Base-by-base conservation (phyloP, 2,113 vertebrate species). In the Ondatra zibethicus region DNA sequence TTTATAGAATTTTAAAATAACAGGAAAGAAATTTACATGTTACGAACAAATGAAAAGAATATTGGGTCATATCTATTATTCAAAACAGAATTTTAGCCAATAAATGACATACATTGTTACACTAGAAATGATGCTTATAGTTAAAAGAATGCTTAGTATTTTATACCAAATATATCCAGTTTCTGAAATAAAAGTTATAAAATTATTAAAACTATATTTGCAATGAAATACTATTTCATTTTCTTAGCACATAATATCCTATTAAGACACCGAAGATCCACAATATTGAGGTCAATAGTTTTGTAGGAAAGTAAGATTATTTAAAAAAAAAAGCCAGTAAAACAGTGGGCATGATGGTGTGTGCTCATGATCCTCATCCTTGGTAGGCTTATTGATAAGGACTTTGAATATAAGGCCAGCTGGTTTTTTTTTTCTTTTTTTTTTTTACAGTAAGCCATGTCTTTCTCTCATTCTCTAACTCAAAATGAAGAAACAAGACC, bases 111-210 rank as follows among this genome's bases (percentile, higher is more conserved):
- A 39, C 70, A 36, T 36, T 73, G 36, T 33, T 73, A 73, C 36
- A 33, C 12, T 70, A 93, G 45, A 93, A 19, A 29, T 61, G 21
- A 61, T 25, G 89, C 65, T 95, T 31, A 47, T 36, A 93, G 47
- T 72, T 61, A 61, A 61, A 61, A 61, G 61, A 61, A 61, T 61
- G 75, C 70, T 92, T 31, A 89, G 55, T 92, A 45, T 80, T 55
- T 55, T 72, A 50, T 89, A 50, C 45, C 61, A 77, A 96, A 82
- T 5, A 31, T 1, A 61, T 90, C 66, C 31, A 66, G 14, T 77
- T 94, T 65, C 81, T 66, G 61, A 81, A 95, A 95, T 19, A 95
- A 94, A 91, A 61, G 21, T 61, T 75, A 19, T 5, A 80, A 85
- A 10, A 65, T 16, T 58, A 66, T 91, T 27, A 93, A 19, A 92